Base-by-base conservation (phyloP, 2,113 vertebrate genomes). In the Meriones unguiculatus region DNA sequence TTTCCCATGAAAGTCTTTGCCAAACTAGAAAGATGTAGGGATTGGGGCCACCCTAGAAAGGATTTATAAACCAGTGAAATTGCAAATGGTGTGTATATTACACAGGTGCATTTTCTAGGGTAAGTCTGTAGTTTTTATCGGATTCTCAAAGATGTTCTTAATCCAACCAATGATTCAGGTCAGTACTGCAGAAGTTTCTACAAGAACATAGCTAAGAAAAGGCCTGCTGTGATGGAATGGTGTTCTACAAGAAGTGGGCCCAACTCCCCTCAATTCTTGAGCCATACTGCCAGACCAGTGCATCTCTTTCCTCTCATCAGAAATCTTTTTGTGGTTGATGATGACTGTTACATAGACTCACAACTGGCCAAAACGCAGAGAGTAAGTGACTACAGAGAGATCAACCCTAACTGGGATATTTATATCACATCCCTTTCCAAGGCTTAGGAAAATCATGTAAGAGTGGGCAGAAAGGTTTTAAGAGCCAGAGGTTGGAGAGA, bases 91-190 rank as follows among this genome's bases (percentile, higher is more conserved):
- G 62, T 32, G 14, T 38, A 50, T 73, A 13, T 89, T 13, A 25
- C 8, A 8, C 59, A 32, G 28, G 38, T 41, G 12, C 14, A 18
- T 93, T 94, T 95, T 93, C 90, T 80, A 87, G 65, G 18, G 30
- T 80, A 22, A 3, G 10, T 35, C 22, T 18, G 35, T 10, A 70
- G 35, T 35, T 67, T 90, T 90, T 59, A 93, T 38, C 7, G 30
- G 52, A 88, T 17, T 95, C 72, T 95, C 75, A 96, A 64, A 73
- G 35, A 80, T 38, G n/a, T 88, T 92, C 64, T 89, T 93, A 35
- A 84, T 22, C 22, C 50, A 80, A 64, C 4, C 72, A 91, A 59
- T 89, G 14, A 73, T 69, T 89, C 95, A 84, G 73, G 90, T 95
- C n/a, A 86, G 41, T 69, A 22, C 24, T 77, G 10, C 22, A 67